Base-by-base conservation (phyloP, 2,113 vertebrate genomes). In the Oxyruncus cristatus region DNA sequence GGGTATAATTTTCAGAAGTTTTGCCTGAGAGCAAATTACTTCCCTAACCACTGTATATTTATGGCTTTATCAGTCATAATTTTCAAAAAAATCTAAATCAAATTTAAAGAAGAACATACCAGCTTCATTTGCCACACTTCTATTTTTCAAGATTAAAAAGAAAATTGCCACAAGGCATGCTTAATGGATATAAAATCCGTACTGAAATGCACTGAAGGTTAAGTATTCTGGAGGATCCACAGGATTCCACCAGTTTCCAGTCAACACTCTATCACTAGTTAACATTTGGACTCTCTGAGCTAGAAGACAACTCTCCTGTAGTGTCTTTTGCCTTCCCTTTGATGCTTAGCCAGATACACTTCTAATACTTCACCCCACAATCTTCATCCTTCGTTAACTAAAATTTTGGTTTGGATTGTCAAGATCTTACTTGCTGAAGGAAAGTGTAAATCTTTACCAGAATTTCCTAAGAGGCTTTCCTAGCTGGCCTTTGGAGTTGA, bases 361-460 rank as follows among this genome's bases (percentile, higher is more conserved):
- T 65, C 24, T 41, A 79, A 56, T 32, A 78, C 32, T 72, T 94
- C 53, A 72, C 37, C 39, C 21, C 33, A 71, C 52, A 86, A 15
- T 73, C 37, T 83, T 81, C 85, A 77, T 52, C 26, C 65, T 84
- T 50, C 1, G 0, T 65, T 90, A 81, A 80, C 24, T 74, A 56
- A 71, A 86, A 50, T 75, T 78, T 61, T 55, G 21, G 20, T 16
- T 66, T 88, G 56, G 59, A 63, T 39, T 94, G 27, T 74, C 74
- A 91, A 89, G 91, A 95, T 93, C 74, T 56, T 58, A 56, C 56
- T 90, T 91, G 93, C 80, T 97, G 80, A 95, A 97, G 77, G 72
- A n/a, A 85, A 93, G 81, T 92, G 84, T 97, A 97, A 96, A 97
- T 88, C 81, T 92, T 91, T 49, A 83, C 91, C 95, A 97, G 85